phyloP scores from a whole-genome alignment of 2,113 vertebrate genomes.

The Corythaixoides concolor region DNA sequence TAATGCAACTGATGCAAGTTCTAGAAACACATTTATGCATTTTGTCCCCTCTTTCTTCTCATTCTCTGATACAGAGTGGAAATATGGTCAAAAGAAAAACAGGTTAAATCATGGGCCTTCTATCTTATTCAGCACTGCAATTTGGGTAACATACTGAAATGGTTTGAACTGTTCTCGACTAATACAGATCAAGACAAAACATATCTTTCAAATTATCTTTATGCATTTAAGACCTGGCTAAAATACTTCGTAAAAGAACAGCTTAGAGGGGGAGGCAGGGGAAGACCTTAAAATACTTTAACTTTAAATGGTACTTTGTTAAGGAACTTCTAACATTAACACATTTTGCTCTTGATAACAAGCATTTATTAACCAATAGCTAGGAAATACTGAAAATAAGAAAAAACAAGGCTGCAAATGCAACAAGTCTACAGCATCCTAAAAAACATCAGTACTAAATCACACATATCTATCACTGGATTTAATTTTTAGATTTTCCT shows the following conservation, averaged over 20 bases:
- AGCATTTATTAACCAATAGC: not conserved
- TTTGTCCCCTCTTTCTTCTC: not conserved
- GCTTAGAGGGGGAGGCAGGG: not conserved
- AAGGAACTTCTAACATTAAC: not conserved
- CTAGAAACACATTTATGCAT: not conserved
- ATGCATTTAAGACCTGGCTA: not conserved
- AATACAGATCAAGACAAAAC: not conserved
- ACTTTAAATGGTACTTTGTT: not conserved
- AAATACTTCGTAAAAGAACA: not conserved
- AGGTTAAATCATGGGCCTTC: not conserved
- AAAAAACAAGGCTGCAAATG: not conserved
- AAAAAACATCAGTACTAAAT: not conserved
- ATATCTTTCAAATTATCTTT: not conserved
- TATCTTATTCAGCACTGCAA: not conserved
- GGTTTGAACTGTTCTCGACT: not conserved
- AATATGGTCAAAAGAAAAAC: not conserved
- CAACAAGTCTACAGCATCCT: not conserved
- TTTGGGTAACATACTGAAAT: not conserved
- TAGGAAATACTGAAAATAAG: not conserved
- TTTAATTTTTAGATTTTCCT: not conserved
- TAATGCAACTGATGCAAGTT: not conserved
- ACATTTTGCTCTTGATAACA: not conserved
- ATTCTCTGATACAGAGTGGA: not conserved
- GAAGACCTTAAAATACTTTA: not conserved
- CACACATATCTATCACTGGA: not conserved